Percentiles rank a stretch among this genome's conserved stretches.
phyloP scores from a whole-genome alignment of 2,888 invertebrate genomes.

The Hymenopus coronatus region DNA sequence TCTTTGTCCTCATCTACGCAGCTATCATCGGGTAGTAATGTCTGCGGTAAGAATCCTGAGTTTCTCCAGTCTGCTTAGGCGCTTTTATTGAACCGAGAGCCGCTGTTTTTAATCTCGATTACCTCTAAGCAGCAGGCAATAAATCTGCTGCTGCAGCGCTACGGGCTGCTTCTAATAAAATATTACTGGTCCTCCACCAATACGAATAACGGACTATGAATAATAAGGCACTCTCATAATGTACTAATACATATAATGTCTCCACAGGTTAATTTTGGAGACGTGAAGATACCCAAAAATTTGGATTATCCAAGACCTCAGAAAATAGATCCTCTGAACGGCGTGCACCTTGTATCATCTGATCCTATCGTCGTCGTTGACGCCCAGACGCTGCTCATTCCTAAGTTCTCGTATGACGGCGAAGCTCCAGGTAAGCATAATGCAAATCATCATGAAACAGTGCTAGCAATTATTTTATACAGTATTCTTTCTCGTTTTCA shows the following conservation, averaged over 20 bases:
- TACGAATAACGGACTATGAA: no score
- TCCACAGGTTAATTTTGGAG: conserved; percentile 82
- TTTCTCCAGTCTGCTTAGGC: no score
- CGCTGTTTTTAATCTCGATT: no score
- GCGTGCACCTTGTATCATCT: conserved; percentile 81
- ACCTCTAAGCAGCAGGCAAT: no score
- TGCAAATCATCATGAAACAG: not conserved
- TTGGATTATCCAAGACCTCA: conserved; percentile 82
- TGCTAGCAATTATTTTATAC: conserved; percentile 2
- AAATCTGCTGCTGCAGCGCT: no score
- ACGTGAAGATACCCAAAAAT: conserved; percentile 73
- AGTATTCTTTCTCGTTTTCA: not conserved
- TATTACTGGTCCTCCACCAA: no score
- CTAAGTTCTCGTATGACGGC: conserved; percentile 88
- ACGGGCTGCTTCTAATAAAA: no score
- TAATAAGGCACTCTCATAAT: no score
- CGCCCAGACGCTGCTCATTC: conserved; percentile 86
- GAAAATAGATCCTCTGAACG: conserved; percentile 69
- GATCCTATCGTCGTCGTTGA: conserved; percentile 88
- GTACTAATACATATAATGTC: not conserved
- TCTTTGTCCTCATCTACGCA: no score
- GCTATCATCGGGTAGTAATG: no score
- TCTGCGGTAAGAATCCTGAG: no score
- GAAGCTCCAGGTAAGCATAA: conserved; percentile 76
- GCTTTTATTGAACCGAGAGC: no score